Base-by-base conservation (phyloP, 2,113 vertebrate genomes). In the zebrafish (Danio rerio) region DNA sequence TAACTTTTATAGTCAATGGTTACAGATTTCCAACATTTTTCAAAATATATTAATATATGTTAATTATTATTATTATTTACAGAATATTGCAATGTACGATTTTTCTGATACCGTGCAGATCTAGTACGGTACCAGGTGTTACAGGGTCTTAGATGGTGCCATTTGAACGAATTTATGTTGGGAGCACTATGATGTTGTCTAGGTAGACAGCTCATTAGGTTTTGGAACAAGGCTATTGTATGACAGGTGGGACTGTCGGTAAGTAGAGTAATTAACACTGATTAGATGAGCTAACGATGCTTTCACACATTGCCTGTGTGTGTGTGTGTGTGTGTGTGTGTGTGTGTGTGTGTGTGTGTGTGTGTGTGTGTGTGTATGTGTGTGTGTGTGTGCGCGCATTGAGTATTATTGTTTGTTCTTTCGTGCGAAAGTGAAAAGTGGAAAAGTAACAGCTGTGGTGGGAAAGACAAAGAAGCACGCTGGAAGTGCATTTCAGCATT, bases 241-340 rank as follows among this genome's bases (percentile, higher is more conserved):
- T 87, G 84, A 88, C 91, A 88, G 85, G 88, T 89, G 72, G 85
- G 88, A 90, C 84, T 87, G 89, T 92, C 89, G 88, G 88, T 81
- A 83, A 88, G 78, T 61, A 72, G 80, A 88, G 90, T 91, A 91
- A 93, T 94, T 93, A 93, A 89, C 90, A 88, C 90, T 88, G 91
- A 93, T 93, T 93, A 91, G 91, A 91, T 86, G 83, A 84, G 87
- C 85, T 91, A 92, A 91, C 88, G 53, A 89, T 88, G 15, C 59
- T 79, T 78, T 89, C 89, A 89, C 78, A 71, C 21, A 47, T 71
- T 45, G 58, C 80, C 71, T 84, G 77, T 74, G 53, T 52, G 62
- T 81, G 77, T 88, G 74, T 86, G 76, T 61, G 73, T 81, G 53
- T 42, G 45, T 61, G 21, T 83, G 78, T 79, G 63, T 47, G 6